These are phyloP conservation scores for Catocala sponsa DNA, from an alignment of 2,888 invertebrate species.

Conservation along the genomic window DNA sequence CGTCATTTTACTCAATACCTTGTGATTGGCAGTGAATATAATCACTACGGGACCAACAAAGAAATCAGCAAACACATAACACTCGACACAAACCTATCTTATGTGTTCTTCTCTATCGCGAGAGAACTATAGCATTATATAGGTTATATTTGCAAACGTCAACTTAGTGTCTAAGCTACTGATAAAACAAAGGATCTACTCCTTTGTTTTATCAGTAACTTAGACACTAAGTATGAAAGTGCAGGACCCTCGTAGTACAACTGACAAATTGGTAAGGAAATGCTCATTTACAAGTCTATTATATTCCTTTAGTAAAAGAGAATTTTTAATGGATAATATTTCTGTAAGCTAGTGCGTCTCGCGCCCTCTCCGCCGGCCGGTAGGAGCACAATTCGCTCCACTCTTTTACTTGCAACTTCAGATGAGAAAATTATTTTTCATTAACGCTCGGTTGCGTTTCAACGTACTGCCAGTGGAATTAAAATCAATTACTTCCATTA, in stretches of 20 bases:
- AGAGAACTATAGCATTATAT: too few species aligned
- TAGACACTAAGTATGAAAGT: slow-evolving; percentile 3
- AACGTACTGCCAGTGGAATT: slow-evolving; percentile 75
- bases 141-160: too few species aligned
- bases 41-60: too few species aligned
- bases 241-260: slow-evolving; percentile 24
- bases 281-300: slow-evolving; percentile 51
- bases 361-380: slow-evolving; percentile 24
- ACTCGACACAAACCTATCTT: too few species aligned
- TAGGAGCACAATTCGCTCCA: slow-evolving; percentile 48
- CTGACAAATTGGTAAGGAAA: slow-evolving; percentile 39
- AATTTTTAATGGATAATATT: slow-evolving; percentile 71
- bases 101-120: too few species aligned
- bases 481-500: slow-evolving; percentile 81
- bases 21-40: too few species aligned
- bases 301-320: slow-evolving; percentile 49
- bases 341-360: slow-evolving; percentile 50
- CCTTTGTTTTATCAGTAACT: too few species aligned
- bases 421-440: slow-evolving; percentile 82
- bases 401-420: slow-evolving; percentile 73
- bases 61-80: too few species aligned
- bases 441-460: slow-evolving; percentile 76
- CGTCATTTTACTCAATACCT: too few species aligned
- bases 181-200: too few species aligned
- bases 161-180: too few species aligned